Base-by-base conservation (phyloP, 2,888 invertebrate genomes). In the Limnephilus auricula region DNA sequence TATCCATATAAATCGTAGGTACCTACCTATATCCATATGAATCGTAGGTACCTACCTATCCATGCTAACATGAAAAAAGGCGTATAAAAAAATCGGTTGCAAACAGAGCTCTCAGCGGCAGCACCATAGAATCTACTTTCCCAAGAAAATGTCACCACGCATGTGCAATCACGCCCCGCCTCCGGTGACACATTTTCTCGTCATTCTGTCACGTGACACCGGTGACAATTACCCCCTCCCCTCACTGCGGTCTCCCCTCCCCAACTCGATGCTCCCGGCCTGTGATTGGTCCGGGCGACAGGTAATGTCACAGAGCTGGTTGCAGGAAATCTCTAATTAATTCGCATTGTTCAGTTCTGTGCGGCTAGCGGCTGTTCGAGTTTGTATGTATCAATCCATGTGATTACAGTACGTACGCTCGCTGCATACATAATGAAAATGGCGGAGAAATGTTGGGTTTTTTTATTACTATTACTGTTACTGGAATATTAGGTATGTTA, bases 201-300 rank as follows among this genome's bases (percentile, higher is more conserved):
- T 86, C 65, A 65, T 86, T 86, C 15, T 18, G 65, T 86, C 86
- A 86, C 86, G 65, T 65, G 86, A 86, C 65, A 15, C 10, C 86
- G 86, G 86, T 86, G 86, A 86, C 86, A 86, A 86, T 86, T 86
- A 86, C 65, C 86, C 86, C 86, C 50, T 13, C 86, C 30, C 50
- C 32, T 50, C 30, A 15, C 10, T 25, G 15, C 50, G 9, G 40
- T 85, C 18, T 40, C 50, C 50, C 65, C 86, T 32, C 32, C 9
- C 32, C 65, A 4, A 30, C 25, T 5, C 15, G 86, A 2, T 3
- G 31, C 15, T 86, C 37, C n/a, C 9, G 2, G 84, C 31, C 86
- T 31, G 86, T 34, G 50, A 86, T 86, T 86, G 86, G 86, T 32
- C n/a, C 30, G 30, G 25, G 18, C 31, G 32, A 50, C 32, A 85